These are phyloP conservation scores for Pelobates cultripes DNA, from an alignment of 2,797 vertebrate genomes.

Conservation along the genomic window DNA sequence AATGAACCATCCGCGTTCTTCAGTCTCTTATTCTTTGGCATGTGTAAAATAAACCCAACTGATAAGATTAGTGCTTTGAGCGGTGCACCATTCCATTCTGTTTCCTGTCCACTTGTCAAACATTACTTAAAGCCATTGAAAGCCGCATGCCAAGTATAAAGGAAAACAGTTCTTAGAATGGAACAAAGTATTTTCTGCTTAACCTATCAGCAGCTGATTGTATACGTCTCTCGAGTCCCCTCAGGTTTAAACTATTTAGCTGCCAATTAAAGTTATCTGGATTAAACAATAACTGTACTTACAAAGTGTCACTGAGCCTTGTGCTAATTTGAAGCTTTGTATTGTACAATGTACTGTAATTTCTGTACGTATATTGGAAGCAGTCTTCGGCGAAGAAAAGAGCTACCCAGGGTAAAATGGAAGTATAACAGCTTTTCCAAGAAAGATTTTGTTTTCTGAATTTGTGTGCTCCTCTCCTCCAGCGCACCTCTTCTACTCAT, in stretches of 20 bases:
- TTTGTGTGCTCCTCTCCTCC: too few species aligned
- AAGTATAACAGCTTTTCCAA: too few species aligned
- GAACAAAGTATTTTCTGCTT: slow-evolving; percentile 34
- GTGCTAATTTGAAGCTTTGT: too few species aligned
- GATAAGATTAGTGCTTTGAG: slow-evolving; percentile 33
- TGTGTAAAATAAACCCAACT: slow-evolving; percentile 33
- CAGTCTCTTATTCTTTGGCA: slow-evolving; percentile 20
- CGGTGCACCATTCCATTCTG: slow-evolving; percentile 29
- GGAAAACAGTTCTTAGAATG: slow-evolving; percentile 30
- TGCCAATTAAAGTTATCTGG: not conserved
- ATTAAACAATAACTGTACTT: not conserved
- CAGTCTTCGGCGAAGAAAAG: too few species aligned
- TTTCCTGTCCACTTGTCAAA: slow-evolving; percentile 38
- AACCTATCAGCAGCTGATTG: slow-evolving; percentile 33
- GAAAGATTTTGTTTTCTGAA: too few species aligned
- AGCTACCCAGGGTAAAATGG: too few species aligned
- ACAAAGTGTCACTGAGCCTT: not conserved
- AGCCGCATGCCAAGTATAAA: slow-evolving; percentile 30
- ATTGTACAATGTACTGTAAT: too few species aligned
- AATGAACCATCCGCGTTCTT: slow-evolving; percentile 14
- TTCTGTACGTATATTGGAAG: too few species aligned
- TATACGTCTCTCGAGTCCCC: not conserved
- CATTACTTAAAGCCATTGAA: slow-evolving; percentile 17
- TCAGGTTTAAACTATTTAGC: not conserved
- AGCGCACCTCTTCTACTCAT: too few species aligned